Conservation (phyloP, 2,113 vertebrate genomes). For the Globicephala melas region DNA sequence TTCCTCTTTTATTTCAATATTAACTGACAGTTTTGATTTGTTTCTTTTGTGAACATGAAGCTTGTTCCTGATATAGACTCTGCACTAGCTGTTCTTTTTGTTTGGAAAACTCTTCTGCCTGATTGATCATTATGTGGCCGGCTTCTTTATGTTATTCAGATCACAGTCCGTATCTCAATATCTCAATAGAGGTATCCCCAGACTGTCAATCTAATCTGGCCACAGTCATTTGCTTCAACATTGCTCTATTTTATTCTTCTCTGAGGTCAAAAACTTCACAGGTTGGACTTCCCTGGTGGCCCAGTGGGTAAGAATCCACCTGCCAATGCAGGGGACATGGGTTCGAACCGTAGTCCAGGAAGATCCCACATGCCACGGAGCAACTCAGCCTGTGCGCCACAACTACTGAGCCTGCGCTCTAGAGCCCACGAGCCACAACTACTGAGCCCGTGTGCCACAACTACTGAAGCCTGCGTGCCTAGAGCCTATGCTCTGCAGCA, state of each 20-base stretch:
- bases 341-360: too few species aligned
- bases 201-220: not conserved
- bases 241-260: not conserved
- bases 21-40: not conserved
- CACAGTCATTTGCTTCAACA: not conserved
- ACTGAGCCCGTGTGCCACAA: too few species aligned
- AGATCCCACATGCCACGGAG: too few species aligned
- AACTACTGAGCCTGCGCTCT: too few species aligned
- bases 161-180: not conserved
- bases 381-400: too few species aligned
- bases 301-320: too few species aligned
- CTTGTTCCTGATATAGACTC: not conserved
- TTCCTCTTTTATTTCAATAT: not conserved
- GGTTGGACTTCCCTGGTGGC: too few species aligned
- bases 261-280: not conserved
- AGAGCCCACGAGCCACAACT: too few species aligned
- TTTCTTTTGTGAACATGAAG: not conserved
- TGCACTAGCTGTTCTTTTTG: not conserved
- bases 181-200: not conserved
- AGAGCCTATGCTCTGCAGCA: too few species aligned
- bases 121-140: not conserved
- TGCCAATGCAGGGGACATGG: too few species aligned
- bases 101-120: not conserved
- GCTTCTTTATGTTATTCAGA: not conserved
- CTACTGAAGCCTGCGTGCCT: too few species aligned